These are phyloP conservation scores for Platyrinchus mystaceus DNA, from an alignment of 2,797 vertebrate species.

Conservation along the genomic window DNA sequence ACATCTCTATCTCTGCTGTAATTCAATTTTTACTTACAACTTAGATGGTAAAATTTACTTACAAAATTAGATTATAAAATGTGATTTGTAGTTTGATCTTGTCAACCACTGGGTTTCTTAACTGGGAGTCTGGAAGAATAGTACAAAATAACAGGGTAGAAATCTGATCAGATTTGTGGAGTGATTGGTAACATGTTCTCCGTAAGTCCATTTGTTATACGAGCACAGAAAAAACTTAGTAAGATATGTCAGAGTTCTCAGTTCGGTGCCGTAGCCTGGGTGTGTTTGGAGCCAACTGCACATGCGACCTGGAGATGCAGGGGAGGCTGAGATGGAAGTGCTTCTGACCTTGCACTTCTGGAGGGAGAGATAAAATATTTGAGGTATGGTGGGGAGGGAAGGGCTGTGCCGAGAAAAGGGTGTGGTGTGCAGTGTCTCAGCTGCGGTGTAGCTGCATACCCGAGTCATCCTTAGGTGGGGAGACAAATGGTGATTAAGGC, in stretches of 20 bases:
- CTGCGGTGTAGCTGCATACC: not conserved
- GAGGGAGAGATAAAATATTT: conserved; percentile 14
- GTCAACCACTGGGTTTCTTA: not conserved
- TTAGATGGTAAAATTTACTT: too few relatives aligned
- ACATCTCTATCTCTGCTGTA: not conserved
- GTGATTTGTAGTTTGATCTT: not conserved
- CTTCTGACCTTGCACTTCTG: not conserved
- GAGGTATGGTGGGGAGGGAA: conserved; percentile 25
- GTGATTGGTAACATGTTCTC: not conserved
- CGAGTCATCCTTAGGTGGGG: conserved; percentile 18
- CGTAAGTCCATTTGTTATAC: not conserved
- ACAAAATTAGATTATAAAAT: not conserved
- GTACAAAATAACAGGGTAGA: not conserved
- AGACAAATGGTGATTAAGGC: not conserved
- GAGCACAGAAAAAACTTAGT: not conserved
- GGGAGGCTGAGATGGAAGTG: not conserved
- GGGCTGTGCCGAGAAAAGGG: not conserved
- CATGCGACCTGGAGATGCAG: not conserved
- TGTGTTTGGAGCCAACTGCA: not conserved
- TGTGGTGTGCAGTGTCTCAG: not conserved
- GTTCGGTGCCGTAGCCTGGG: fast-evolving
- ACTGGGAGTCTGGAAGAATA: not conserved
- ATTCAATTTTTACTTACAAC: not conserved
- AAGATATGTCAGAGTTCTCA: not conserved
- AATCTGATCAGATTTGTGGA: not conserved